phyloP scores from a whole-genome alignment of 2,797 vertebrate genomes.

The Microctenopoma lineatum region DNA sequence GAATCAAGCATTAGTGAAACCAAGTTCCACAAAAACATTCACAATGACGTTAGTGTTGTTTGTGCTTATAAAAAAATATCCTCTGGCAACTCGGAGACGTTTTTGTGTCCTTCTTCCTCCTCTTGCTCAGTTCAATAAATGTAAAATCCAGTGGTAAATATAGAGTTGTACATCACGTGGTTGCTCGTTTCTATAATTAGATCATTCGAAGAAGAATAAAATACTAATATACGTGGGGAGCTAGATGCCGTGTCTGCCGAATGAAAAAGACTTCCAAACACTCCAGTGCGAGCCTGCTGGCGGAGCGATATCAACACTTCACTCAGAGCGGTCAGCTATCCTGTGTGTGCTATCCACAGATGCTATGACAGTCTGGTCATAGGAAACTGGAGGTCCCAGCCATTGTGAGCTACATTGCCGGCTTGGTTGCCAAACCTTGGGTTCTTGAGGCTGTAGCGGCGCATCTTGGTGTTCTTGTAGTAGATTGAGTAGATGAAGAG shows the following conservation, averaged over 20 bases:
- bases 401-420: conserved; percentile 82
- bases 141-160: conserved; percentile 60
- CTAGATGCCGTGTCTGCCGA: background rate
- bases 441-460: conserved; percentile 83
- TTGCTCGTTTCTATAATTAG: conserved; percentile 7
- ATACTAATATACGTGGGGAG: conserved; percentile 4
- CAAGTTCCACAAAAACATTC: conserved; percentile 16
- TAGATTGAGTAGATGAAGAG: conserved; percentile 84
- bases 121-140: conserved; percentile 52
- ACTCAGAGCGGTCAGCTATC: conserved; percentile 36
- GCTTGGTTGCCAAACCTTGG: conserved; percentile 72
- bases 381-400: conserved; percentile 77
- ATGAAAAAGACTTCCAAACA: conserved; percentile 12
- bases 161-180: conserved; percentile 28
- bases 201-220: conserved; percentile 8
- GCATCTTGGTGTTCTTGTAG: conserved; percentile 87
- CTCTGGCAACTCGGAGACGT: background rate
- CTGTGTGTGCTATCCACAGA: conserved; percentile 11
- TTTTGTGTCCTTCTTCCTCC: conserved; percentile 2
- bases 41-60: conserved; percentile 35
- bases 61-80: conserved; percentile 21
- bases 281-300: conserved; percentile 29
- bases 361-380: conserved; percentile 81
- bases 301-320: conserved; percentile 20
- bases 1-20: background rate